Conservation (phyloP, 2,797 vertebrate species). For the Dromococcyx pavoninus region DNA sequence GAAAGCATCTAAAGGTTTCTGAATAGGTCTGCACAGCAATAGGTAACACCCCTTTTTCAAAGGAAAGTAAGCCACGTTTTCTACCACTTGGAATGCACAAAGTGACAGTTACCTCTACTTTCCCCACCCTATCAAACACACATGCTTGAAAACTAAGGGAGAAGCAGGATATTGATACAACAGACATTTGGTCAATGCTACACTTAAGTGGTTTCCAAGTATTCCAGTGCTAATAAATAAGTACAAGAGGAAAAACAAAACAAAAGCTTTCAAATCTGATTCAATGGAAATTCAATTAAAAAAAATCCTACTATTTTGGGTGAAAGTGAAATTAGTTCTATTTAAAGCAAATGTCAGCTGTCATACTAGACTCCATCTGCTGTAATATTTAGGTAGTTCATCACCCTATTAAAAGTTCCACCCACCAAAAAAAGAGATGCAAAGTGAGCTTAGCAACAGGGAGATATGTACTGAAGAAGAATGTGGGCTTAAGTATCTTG, state of each 20-base stretch:
- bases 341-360: conserved; percentile 72
- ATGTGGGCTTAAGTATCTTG: not conserved
- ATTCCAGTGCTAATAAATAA: conserved; percentile 65
- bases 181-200: conserved; percentile 44
- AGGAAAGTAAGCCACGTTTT: conserved; percentile 71
- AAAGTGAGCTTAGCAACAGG: conserved; percentile 80
- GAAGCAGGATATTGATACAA: conserved; percentile 67
- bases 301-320: conserved; percentile 16
- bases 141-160: conserved; percentile 77
- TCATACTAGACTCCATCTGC: conserved; percentile 76
- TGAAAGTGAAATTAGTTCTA: conserved; percentile 50
- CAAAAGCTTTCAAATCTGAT: conserved; percentile 14
- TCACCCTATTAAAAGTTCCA: conserved; percentile 60
- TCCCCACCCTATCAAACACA: conserved; percentile 69
- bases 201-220: conserved; percentile 42
- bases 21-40: conserved; percentile 76
- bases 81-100: conserved; percentile 50
- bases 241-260: conserved; percentile 33
- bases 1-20: not conserved
- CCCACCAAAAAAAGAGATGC: conserved; percentile 70
- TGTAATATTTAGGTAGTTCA: conserved; percentile 58
- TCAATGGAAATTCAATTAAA: not conserved
- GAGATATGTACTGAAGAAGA: conserved; percentile 69
- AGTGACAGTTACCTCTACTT: conserved; percentile 34
- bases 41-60: conserved; percentile 75